Percentiles rank a stretch among this genome's conserved stretches.
Conservation (phyloP, 2,797 vertebrate species). For the Sebastes itinus region DNA sequence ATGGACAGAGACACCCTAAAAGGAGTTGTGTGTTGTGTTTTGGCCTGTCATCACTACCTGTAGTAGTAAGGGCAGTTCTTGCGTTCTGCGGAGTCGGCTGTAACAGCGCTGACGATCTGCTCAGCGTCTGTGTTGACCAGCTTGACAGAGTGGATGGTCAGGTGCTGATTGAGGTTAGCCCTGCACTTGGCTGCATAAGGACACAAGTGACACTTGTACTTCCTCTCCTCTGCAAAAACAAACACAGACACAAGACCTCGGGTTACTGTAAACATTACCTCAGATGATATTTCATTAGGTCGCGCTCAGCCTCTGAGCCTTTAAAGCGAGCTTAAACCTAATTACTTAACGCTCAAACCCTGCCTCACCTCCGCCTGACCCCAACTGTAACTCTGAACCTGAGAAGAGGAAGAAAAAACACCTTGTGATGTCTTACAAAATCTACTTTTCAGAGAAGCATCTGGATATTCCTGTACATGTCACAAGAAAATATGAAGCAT, state of each 20-base stretch:
- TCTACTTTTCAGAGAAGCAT: slow-evolving; percentile 3
- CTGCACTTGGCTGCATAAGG: slow-evolving; percentile 99
- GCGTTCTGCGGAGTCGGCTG: slow-evolving; percentile 88
- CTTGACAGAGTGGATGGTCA: slow-evolving; percentile 98
- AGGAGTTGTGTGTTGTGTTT: not conserved
- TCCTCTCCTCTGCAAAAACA: slow-evolving; percentile 92
- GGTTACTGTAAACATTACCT: slow-evolving; percentile 50
- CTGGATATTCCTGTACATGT: not conserved
- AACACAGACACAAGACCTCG: slow-evolving; percentile 36
- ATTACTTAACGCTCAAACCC: slow-evolving; percentile 44
- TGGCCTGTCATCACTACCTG: slow-evolving; percentile 81
- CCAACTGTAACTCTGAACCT: slow-evolving; percentile 28
- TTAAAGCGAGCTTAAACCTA: slow-evolving; percentile 47
- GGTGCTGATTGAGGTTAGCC: slow-evolving; percentile 98
- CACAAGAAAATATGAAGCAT: not conserved
- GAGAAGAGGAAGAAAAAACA: not conserved
- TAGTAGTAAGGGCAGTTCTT: slow-evolving; percentile 97
- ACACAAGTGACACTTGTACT: slow-evolving; percentile 99
- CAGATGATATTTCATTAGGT: slow-evolving; percentile 48
- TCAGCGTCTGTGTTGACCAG: slow-evolving; percentile 96
- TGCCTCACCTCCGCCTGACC: slow-evolving; percentile 24
- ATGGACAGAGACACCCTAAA: not conserved
- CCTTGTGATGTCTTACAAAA: slow-evolving; percentile 8
- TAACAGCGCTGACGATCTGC: slow-evolving; percentile 94
- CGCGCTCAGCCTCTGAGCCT: slow-evolving; percentile 22